Base-by-base conservation (phyloP, 2,888 invertebrate species). In the Mechanitis messenoides region DNA sequence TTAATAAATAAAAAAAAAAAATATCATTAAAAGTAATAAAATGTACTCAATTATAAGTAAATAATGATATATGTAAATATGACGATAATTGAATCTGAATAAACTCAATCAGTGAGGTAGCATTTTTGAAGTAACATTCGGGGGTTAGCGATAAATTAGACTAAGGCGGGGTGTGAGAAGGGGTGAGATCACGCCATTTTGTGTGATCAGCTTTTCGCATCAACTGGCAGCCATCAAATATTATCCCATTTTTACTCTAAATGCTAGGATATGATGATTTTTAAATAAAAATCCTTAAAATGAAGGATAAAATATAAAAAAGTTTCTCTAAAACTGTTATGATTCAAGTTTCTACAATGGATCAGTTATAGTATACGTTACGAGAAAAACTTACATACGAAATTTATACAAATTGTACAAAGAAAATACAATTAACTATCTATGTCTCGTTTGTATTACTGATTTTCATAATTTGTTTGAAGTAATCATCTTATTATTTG, bases 151-250 rank as follows among this genome's bases (percentile, higher is more conserved):
- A 50, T 50, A 50, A 50, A 31, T 50, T 50, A 50, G 50, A 50
- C 31, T 50, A 50, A 50, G 50, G 31, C 50, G 50, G 56, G 59
- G 60, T 57, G 55, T 55, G 60, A 60, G 20, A 33, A 50, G 55
- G 55, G 57, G 60, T 53, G 60, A 55, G 59, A 60, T 63, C 57
- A 60, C 53, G 55, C 38, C 56, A 56, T 62, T 62, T 62, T 62
- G 60, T 62, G 58, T 50, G 60, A 65, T 65, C 62, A 60, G 60
- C 60, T 60, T 65, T 56, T 60, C 64, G 62, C 62, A 56, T 65
- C 62, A 53, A 33, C 54, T 53, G 59, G 57, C 55, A 56, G 53
- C 56, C 56, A 54, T 54, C 62, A 59, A 56, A 62, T 59, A 59
- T 47, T 53, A 56, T 54, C 31, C 50, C 28, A 11, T 50, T 50